Evolutionary conservation across 30 jellyfish, hydroid and myxozoan species (phyloP).

Genomic region (Chrysaora quinquecirrha): DNA sequence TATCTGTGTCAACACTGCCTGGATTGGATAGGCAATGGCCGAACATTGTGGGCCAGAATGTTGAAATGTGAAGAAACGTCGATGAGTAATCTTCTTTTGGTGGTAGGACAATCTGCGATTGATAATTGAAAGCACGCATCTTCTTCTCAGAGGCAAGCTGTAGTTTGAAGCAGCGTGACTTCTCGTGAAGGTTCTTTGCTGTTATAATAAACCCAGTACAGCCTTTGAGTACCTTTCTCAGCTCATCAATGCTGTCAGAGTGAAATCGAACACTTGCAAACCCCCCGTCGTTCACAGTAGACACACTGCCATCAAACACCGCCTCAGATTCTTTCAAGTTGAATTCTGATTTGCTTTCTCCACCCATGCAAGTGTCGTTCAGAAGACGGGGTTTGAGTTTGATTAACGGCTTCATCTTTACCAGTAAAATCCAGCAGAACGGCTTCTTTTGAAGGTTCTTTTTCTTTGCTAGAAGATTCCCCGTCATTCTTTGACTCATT

Average conservation of each 20-base stretch:
- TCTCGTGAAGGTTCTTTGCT: slow-evolving; percentile 53
- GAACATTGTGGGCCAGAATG: slow-evolving; percentile 98
- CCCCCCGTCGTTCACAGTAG: slow-evolving; percentile 81
- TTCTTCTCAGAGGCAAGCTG: slow-evolving; percentile 85
- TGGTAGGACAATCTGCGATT: slow-evolving; percentile 68
- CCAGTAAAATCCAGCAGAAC: slow-evolving; percentile 60
- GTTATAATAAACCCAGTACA: slow-evolving; percentile 59
- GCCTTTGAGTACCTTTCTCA: slow-evolving; percentile 49
- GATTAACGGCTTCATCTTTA: background rate
- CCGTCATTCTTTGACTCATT: background rate
- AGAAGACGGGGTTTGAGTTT: slow-evolving; percentile 30
- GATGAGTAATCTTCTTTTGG: slow-evolving; percentile 66
- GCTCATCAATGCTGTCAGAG: slow-evolving; percentile 60
- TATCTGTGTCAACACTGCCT: slow-evolving; percentile 76
- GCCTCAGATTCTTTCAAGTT: slow-evolving; percentile 26
- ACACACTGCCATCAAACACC: slow-evolving; percentile 66
- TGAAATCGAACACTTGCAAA: slow-evolving; percentile 88
- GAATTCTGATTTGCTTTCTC: slow-evolving; percentile 51
- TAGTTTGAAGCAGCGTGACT: slow-evolving; percentile 61
- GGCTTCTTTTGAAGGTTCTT: slow-evolving; percentile 6
- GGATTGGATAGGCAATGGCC: slow-evolving; percentile 89
- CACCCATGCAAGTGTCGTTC: slow-evolving; percentile 83
- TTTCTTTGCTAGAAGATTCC: background rate
- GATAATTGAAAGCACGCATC: slow-evolving; percentile 95
- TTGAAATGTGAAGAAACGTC: slow-evolving; percentile 62